A percentile compares a stretch with the other conserved stretches of the same genome.
These are phyloP conservation scores for Lycodopsis pacificus DNA, from an alignment of 2,797 vertebrate species.

Conservation along the genomic window DNA sequence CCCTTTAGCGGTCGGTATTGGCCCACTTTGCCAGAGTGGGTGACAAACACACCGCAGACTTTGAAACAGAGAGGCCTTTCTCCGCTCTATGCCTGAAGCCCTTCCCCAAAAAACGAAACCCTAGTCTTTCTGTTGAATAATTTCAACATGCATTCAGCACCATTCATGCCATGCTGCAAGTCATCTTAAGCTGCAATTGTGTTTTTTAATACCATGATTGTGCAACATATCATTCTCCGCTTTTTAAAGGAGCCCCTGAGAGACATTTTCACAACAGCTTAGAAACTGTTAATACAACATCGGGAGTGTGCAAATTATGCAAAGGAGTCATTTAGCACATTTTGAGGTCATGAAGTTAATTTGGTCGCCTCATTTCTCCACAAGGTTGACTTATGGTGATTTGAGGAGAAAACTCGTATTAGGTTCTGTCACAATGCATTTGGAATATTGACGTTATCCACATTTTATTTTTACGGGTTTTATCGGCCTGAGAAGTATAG, in stretches of 20 bases:
- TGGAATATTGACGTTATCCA: not conserved
- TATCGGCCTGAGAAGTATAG: not conserved
- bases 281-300: conserved; percentile 33
- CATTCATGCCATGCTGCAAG: conserved; percentile 60
- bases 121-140: conserved; percentile 53
- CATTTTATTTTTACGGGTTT: not conserved
- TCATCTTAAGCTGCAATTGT: conserved; percentile 61
- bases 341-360: conserved; percentile 7
- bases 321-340: conserved; percentile 25
- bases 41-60: conserved; percentile 69
- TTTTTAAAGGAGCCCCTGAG: conserved; percentile 42
- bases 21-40: conserved; percentile 60
- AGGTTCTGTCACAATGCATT: conserved; percentile 3
- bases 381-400: not conserved
- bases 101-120: conserved; percentile 47
- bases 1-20: conserved; percentile 72
- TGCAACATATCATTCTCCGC: conserved; percentile 46
- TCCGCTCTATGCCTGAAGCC: conserved; percentile 80
- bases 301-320: conserved; percentile 42
- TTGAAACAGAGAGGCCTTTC: conserved; percentile 80
- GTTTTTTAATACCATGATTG: conserved; percentile 53
- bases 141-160: conserved; percentile 35
- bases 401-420: not conserved
- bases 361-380: conserved; percentile 1
- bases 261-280: conserved; percentile 37